Evolutionary conservation across 2,797 vertebrate species (phyloP), one percentile per base, ranked within the genome.

Genomic region (Cheirogaleus major): DNA sequence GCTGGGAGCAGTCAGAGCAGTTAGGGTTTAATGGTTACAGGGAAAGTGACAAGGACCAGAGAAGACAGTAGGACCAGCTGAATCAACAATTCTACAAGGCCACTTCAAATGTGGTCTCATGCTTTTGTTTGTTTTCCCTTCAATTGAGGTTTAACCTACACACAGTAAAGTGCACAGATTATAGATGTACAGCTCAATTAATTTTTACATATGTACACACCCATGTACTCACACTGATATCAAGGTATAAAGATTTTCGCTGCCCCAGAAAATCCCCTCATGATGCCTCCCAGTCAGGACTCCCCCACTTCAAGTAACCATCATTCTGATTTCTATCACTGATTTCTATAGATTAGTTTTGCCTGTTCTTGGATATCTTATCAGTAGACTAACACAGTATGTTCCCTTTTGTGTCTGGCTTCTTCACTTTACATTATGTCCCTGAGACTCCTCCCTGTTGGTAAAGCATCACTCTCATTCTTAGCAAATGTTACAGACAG

Each of bases 321-420:
- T 63, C 69, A 78, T 91, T 79, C 63, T 93, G 57, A 78, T 75
- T 73, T 72, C 80, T 65, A 41, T 79, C 30, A 59, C 38, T 23
- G 55, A 57, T 57, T 57, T 23, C 55, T 82, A 23, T 22, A 65
- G n/a, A 94, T 87, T 57, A 67, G 25, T 88, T 97, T 90, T 96
- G 35, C 22, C 69, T 81, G 15, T 76, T 93, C 45, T 65, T 92
- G 35, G 92, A 35, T 86, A 81, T 65, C 69, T 90, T 65, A 76
- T 50, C 48, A 48, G 78, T 90, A 41, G 27, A 69, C 41, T 76
- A 43, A 45, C 2, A 84, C 4, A 45, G 18, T 57, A 79, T 50
- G 35, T 86, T 12, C 59, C 61, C 61, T 69, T 59, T 81, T 55
- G 22, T 61, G 38, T 25, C 65, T 93, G 35, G 23, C 35, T 87